Conservation (phyloP, 2,797 vertebrate species). For the Natrix natrix region DNA sequence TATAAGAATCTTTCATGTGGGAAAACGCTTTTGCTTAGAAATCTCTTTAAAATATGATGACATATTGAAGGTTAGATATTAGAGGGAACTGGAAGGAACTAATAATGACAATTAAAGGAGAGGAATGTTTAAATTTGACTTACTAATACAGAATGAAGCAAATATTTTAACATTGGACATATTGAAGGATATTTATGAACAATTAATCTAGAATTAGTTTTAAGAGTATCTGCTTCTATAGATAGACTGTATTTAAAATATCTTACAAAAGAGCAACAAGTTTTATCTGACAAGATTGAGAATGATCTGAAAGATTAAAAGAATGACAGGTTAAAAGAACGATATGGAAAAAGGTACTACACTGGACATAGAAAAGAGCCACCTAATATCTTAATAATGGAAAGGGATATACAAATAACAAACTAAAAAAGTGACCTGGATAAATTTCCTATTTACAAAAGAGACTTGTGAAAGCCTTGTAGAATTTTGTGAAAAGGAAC, state of each 20-base stretch:
- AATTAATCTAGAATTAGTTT: neutral
- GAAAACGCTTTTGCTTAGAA: neutral
- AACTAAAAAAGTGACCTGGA: neutral
- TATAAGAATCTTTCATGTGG: neutral
- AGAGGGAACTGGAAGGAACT: neutral
- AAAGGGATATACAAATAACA: neutral
- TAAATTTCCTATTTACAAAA: neutral
- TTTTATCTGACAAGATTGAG: neutral
- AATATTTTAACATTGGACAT: neutral
- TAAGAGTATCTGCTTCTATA: neutral
- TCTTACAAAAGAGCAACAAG: neutral
- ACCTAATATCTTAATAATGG: neutral
- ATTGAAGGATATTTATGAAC: neutral
- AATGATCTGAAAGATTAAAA: neutral
- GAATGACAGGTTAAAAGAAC: neutral
- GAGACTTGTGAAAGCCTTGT: neutral
- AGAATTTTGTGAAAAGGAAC: neutral
- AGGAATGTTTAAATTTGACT: neutral
- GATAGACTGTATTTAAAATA: neutral
- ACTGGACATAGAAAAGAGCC: neutral
- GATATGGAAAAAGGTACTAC: neutral
- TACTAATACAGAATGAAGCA: neutral
- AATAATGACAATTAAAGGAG: neutral
- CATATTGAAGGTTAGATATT: neutral
- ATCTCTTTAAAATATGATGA: neutral